Percentiles rank a stretch among this genome's conserved stretches.
These are phyloP conservation scores for Xiphophorus maculatus DNA, from an alignment of 2,113 vertebrate genomes.

Conservation along the genomic window DNA sequence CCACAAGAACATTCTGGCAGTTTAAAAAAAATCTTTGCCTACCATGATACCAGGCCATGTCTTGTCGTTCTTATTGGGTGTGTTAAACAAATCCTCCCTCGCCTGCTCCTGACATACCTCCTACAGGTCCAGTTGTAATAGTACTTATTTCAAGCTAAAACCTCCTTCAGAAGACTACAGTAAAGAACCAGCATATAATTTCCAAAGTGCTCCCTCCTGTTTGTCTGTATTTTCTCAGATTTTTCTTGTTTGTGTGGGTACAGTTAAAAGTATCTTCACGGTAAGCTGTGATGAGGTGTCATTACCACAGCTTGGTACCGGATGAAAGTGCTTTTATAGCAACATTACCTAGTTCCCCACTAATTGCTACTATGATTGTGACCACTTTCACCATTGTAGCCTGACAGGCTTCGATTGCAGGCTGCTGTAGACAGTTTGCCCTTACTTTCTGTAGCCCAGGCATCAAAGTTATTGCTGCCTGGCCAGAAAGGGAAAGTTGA, in stretches of 20 bases:
- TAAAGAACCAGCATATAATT: not conserved
- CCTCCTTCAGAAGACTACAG: no score
- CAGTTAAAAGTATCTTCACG: not conserved
- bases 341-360: not conserved
- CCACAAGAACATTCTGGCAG: no score
- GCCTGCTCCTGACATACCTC: not conserved
- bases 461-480: not conserved
- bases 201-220: not conserved
- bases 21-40: no score
- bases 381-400: constrained; percentile 11
- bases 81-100: not conserved
- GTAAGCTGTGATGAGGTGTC: not conserved
- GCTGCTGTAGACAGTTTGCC: not conserved
- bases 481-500: constrained; percentile 1
- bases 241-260: not conserved
- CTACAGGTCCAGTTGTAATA: no score
- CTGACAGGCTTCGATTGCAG: constrained; percentile 25
- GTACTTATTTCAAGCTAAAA: no score
- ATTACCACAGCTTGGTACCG: constrained; percentile 4
- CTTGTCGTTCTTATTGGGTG: no score
- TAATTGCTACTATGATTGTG: constrained; percentile 15
- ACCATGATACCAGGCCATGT: no score
- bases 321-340: not conserved
- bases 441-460: not conserved
- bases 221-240: not conserved